phyloP scores from a whole-genome alignment of 37 sponge, comb jelly and placozoan species.

The Chondrosia reniformis region DNA sequence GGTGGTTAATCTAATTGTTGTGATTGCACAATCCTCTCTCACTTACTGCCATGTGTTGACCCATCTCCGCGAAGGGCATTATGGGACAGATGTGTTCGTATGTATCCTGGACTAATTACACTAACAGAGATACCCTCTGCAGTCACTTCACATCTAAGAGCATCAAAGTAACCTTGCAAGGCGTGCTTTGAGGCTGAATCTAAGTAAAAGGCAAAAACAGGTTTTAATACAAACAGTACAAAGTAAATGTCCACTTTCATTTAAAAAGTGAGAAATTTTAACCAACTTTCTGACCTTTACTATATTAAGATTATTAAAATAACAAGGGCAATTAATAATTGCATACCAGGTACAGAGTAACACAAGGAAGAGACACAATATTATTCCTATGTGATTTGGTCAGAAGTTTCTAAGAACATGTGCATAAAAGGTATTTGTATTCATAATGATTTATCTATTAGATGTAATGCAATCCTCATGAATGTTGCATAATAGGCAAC shows the following conservation, averaged over 20 bases:
- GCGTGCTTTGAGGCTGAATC: slow-evolving; percentile 88
- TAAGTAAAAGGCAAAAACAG: neutral
- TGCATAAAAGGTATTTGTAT: no score
- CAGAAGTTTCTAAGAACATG: no score
- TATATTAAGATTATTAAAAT: neutral
- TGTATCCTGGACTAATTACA: slow-evolving; percentile 70
- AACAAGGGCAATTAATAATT: no score
- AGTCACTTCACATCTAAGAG: slow-evolving; percentile 57
- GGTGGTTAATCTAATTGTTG: no score
- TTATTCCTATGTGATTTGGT: no score
- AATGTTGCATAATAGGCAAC: no score
- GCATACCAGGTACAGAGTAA: no score
- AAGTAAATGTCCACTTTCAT: neutral
- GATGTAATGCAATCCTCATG: no score
- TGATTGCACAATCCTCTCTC: no score
- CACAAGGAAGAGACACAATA: no score
- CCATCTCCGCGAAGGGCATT: slow-evolving; percentile 78
- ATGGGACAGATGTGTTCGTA: slow-evolving; percentile 59
- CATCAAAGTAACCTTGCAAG: slow-evolving; percentile 73
- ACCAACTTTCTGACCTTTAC: neutral
- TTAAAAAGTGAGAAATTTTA: neutral
- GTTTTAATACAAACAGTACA: neutral
- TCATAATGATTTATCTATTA: no score
- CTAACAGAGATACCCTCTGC: slow-evolving; percentile 37
- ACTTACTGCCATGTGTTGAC: slow-evolving; percentile 45